Conservation (phyloP, 2,797 vertebrate species). For the Strix occidentalis region DNA sequence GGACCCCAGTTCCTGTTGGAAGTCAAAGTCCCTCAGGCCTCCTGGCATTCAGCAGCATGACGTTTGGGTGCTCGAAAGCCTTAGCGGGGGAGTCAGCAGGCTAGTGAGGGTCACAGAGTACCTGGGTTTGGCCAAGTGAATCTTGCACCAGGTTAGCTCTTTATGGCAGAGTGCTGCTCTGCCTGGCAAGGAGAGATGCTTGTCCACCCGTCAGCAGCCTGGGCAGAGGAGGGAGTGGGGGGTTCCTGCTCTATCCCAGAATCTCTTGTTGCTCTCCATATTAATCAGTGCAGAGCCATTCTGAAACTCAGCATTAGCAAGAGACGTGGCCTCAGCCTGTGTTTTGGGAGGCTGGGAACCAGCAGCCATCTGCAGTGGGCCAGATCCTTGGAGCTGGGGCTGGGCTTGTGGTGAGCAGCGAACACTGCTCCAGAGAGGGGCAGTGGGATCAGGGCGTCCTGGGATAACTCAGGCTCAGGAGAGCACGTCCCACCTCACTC, state of each 20-base stretch:
- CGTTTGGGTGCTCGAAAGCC: no score
- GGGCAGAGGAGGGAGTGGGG: not conserved
- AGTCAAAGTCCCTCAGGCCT: not conserved
- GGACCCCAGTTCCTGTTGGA: not conserved
- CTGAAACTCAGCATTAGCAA: not conserved
- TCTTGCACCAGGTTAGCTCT: not conserved
- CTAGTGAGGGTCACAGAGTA: not conserved
- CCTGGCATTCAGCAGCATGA: no score
- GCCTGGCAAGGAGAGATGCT: not conserved
- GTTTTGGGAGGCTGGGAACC: not conserved
- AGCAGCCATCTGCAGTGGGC: not conserved
- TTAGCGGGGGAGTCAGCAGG: not conserved
- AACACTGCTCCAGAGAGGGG: not conserved
- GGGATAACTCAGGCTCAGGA: not conserved
- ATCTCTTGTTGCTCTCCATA: not conserved
- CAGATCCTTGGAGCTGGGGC: not conserved
- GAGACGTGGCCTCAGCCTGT: not conserved
- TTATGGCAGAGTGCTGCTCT: not conserved
- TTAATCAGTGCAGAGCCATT: not conserved
- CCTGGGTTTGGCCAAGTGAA: not conserved
- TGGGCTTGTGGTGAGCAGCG: not conserved
- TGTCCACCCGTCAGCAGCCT: not conserved
- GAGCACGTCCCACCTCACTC: not conserved
- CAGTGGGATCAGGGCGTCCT: not conserved
- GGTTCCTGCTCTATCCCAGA: not conserved